Evolutionary conservation across 2,113 vertebrate species (phyloP), one percentile per base, ranked within the genome.

Genomic region (Hylia prasina): DNA sequence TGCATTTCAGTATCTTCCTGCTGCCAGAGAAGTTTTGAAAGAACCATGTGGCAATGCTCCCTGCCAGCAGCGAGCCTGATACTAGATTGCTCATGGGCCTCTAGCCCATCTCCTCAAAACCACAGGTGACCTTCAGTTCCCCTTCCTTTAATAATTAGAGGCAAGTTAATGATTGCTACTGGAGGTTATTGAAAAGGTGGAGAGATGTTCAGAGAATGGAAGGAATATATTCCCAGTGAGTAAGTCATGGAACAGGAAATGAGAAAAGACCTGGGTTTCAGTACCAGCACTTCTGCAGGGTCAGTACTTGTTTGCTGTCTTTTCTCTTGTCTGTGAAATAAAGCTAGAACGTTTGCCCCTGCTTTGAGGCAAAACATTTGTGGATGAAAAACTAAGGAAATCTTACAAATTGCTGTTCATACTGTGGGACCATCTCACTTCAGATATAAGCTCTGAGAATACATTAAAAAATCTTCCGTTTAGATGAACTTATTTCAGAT

Each of bases 11-110:
- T 84, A 28, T 87, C 88, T 68, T 94, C 78, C 44, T 90, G 71
- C 68, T 93, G 88, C 93, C 93, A 94, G 88, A 81, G 87, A 18
- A 92, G 85, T 70, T 90, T 86, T 96, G 92, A 88, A 81, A 92
- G 76, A 89, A 50, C 94, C 37, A 13, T 40, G 78, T 93, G 88
- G 84, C 79, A 90, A 40, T 13, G 27, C 64, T 85, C 33, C 35
- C 90, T 93, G 82, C 88, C 91, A 88, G 90, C 73, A 83, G 22
- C n/a, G 85, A 96, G 68, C 72, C 57, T 94, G 90, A 88, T 94
- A 24, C 6, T 58, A 75, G 76, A 89, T 90, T 95, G 86, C 76
- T 90, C n/a, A 53, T 92, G 93, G 82, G 80, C 76, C 89, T 90
- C 80, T 64, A 39, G 92, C 88, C 72, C 90, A 94, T 93, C 92